Percentiles rank a stretch among this genome's conserved stretches.
Conservation (phyloP, 2,797 vertebrate genomes). For the Cephalopachus bancanus region DNA sequence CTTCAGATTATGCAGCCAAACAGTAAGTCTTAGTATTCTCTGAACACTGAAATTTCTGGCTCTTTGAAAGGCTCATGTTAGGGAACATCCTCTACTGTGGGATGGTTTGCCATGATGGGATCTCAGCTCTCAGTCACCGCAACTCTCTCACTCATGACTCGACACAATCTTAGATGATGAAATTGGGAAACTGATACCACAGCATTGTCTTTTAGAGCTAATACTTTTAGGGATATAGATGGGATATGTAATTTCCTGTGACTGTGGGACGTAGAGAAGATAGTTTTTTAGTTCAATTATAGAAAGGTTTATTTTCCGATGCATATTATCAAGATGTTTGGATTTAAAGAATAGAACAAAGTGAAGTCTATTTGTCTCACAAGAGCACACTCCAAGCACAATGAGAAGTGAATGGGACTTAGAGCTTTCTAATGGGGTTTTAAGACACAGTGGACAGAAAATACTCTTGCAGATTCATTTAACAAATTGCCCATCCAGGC, state of each 20-base stretch:
- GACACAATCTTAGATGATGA: slow-evolving; percentile 49
- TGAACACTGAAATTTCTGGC: slow-evolving; percentile 9
- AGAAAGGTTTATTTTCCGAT: slow-evolving; percentile 56
- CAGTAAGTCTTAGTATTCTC: slow-evolving; percentile 71
- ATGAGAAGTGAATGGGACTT: slow-evolving; percentile 73
- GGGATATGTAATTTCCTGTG: slow-evolving; percentile 38
- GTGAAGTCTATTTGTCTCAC: slow-evolving; percentile 70
- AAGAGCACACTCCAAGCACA: slow-evolving; percentile 12
- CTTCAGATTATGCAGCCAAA: slow-evolving; percentile 22
- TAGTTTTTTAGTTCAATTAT: slow-evolving; percentile 44
- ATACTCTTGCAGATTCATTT: slow-evolving; percentile 79
- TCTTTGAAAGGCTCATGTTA: slow-evolving; percentile 48
- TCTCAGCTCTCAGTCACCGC: slow-evolving; percentile 1
- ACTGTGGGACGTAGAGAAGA: slow-evolving; percentile 1
- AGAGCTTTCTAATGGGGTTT: slow-evolving; percentile 67
- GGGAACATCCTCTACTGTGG: not conserved
- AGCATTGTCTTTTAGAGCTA: slow-evolving; percentile 34
- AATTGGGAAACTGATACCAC: not conserved
- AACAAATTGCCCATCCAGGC: slow-evolving; percentile 80
- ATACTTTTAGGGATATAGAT: not conserved
- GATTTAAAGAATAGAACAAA: slow-evolving; percentile 55
- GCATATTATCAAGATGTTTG: slow-evolving; percentile 43
- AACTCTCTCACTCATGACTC: slow-evolving; percentile 23
- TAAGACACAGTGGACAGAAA: slow-evolving; percentile 73
- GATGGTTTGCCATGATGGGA: slow-evolving; percentile 32